Evolutionary conservation across 1,140 invertebrate species (phyloP), one percentile per base, ranked within the genome.

Genomic region (Drosophila tani): DNA sequence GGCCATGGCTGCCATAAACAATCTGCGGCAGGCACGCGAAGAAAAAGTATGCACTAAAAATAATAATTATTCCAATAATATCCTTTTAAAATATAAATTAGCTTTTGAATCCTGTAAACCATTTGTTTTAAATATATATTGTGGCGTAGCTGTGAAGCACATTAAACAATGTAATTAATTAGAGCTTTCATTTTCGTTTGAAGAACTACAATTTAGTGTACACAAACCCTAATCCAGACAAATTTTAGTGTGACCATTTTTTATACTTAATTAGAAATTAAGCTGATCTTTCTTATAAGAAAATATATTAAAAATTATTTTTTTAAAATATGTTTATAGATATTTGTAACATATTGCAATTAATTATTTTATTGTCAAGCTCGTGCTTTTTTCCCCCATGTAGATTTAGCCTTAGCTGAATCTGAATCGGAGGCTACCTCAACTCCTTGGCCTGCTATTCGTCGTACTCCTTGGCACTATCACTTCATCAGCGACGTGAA

Each of bases 401-500:
- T 32, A 38, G 45, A 70, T 50, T 35, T 55, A 29, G 32, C 32
- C 9, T n/a, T 29, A 29, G 29, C 62, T 55, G 49, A 49, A 55
- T 68, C 64, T 21, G 35, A 58, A 46, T 55, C 56, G 46, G 63
- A 60, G 59, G 62, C 64, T 59, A 58, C 53, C 51, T 45, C 58
- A 69, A 58, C 46, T 67, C 63, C 62, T 66, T 60, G 38, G 58
- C 64, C 21, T 57, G 75, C 56, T 47, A 38, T 68, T 46, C 68
- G 45, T 49, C 43, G n/a, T 62, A 38, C 75, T 79, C 46, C 19
- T 63, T 56, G 29, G 43, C 80, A 84, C 85, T 88, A 88, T 88
- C 85, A 85, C 81, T 90, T 88, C 81, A 88, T 88, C 85, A 88
- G 85, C 81, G 85, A 88, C 85, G 85, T 90, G 81, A 88, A 88